phyloP scores from a whole-genome alignment of 2,888 invertebrate species.

The Venusia cambrica region DNA sequence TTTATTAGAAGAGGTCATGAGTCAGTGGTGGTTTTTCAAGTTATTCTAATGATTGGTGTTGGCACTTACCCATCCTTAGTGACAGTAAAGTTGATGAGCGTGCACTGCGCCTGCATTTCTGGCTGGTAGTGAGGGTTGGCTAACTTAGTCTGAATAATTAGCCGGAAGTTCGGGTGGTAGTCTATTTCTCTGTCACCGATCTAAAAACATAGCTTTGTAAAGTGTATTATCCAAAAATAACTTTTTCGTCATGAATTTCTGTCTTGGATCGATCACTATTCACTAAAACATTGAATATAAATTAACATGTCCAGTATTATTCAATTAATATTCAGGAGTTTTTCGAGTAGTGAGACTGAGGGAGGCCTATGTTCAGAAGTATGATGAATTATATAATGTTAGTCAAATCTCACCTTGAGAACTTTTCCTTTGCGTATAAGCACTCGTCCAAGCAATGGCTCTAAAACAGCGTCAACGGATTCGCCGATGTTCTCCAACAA shows the following conservation, averaged over 20 bases:
- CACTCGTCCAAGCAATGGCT: constrained; percentile 92
- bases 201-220: no score
- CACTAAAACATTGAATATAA: no score
- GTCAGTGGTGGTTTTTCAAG: no score
- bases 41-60: background rate
- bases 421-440: constrained; percentile 93
- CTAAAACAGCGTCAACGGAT: constrained; percentile 93
- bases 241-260: no score
- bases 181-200: constrained; percentile 97
- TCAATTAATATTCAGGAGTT: no score
- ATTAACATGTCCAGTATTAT: no score
- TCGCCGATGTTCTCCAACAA: constrained; percentile 95
- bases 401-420: constrained; percentile 76
- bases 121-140: constrained; percentile 98
- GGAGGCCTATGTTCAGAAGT: no score
- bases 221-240: background rate
- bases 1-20: no score
- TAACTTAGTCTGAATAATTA: constrained; percentile 95
- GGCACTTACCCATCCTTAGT: constrained; percentile 88
- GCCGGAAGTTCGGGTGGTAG: constrained; percentile 89
- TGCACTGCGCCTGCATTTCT: constrained; percentile 97
- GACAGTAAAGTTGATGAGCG: constrained; percentile 97
- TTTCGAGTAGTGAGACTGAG: no score
- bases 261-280: no score
- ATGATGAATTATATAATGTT: no score